These are phyloP conservation scores for Phyto melanocephala DNA, from an alignment of 2,888 invertebrate species.

Conservation along the genomic window DNA sequence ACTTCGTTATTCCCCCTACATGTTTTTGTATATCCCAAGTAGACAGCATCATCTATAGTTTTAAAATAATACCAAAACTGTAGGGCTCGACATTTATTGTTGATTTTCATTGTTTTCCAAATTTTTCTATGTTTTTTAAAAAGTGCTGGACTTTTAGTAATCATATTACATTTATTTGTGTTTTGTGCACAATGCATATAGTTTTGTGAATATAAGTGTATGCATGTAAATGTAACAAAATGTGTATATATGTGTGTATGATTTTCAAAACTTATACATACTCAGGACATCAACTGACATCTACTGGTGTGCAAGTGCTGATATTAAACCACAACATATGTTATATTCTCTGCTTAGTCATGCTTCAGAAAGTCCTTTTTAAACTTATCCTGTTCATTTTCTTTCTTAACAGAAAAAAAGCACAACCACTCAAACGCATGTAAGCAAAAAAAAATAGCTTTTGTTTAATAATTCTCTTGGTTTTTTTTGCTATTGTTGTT, in stretches of 20 bases:
- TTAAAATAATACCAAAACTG: no score
- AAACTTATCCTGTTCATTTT: neutral
- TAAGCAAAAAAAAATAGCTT: neutral
- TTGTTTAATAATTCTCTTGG: slow-evolving; percentile 28
- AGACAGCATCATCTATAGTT: no score
- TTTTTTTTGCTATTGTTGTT: slow-evolving; percentile 2
- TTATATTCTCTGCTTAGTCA: slow-evolving; percentile 53
- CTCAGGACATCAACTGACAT: slow-evolving; percentile 13
- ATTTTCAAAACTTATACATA: neutral
- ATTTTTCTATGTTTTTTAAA: no score
- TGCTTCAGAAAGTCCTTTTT: slow-evolving; percentile 46
- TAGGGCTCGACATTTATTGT: no score
- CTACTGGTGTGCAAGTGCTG: slow-evolving; percentile 45
- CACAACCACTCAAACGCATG: neutral
- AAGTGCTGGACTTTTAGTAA: slow-evolving; percentile 50
- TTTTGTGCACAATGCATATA: neutral
- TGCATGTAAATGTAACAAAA: no score
- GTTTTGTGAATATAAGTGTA: neutral
- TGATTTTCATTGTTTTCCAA: no score
- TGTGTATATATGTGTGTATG: neutral
- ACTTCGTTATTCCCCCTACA: no score
- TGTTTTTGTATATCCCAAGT: no score
- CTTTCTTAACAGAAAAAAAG: neutral
- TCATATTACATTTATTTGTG: slow-evolving; percentile 53
- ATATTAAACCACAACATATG: slow-evolving; percentile 67